A percentile compares a stretch with the other conserved stretches of the same genome.
These are phyloP conservation scores for Diorhabda elongata DNA, from an alignment of 1,140 invertebrate genomes.

Conservation along the genomic window DNA sequence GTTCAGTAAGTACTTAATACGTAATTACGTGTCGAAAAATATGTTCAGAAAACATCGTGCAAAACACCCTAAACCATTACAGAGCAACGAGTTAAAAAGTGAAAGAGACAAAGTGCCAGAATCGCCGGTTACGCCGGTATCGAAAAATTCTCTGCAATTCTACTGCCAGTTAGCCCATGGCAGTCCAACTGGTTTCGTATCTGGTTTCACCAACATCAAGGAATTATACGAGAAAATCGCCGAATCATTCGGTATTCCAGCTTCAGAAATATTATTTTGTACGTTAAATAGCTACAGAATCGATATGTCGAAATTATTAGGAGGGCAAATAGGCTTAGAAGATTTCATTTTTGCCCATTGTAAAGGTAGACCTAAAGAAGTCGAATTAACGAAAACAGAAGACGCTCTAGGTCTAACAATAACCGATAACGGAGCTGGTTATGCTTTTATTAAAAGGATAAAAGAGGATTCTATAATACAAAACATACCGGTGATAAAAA, in stretches of 20 bases:
- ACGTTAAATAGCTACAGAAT: conserved; percentile 96
- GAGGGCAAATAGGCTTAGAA: conserved; percentile 92
- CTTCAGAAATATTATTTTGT: conserved; percentile 92
- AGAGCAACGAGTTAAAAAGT: conserved; percentile 14
- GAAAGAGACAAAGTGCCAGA: not conserved
- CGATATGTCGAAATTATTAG: conserved; percentile 90
- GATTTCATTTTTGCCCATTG: conserved; percentile 98
- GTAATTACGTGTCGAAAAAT: conserved; percentile 6
- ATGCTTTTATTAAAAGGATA: conserved; percentile 95
- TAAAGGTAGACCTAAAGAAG: conserved; percentile 89
- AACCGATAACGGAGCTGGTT: conserved; percentile 95
- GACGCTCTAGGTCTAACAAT: conserved; percentile 95
- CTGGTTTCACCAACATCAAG: conserved; percentile 90
- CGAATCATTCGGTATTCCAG: conserved; percentile 85
- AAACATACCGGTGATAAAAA: conserved; percentile 75
- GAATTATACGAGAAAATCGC: conserved; percentile 95
- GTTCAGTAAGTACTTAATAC: conserved; percentile 2
- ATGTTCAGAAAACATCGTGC: conserved; percentile 27
- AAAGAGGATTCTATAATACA: conserved; percentile 90
- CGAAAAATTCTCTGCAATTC: conserved; percentile 80
- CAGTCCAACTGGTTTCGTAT: conserved; percentile 89
- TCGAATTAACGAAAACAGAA: conserved; percentile 89
- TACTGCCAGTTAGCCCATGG: conserved; percentile 97
- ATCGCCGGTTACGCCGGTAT: conserved; percentile 14
- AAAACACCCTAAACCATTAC: conserved; percentile 17